Evolutionary conservation across 2,797 vertebrate species (phyloP), one percentile per base, ranked within the genome.

Genomic region (Epinephelus awoara): DNA sequence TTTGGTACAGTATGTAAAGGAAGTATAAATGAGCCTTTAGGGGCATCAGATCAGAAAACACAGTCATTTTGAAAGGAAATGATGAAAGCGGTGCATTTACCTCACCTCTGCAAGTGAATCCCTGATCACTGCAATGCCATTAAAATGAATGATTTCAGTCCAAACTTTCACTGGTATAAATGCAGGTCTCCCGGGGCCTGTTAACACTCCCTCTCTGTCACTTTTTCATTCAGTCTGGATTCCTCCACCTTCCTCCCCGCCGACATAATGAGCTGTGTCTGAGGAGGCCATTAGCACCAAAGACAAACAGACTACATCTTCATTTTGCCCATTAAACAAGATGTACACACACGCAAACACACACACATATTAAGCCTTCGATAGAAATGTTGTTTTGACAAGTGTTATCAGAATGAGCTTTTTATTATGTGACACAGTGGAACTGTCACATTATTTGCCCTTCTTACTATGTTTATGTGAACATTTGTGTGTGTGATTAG

Each of bases 271-370:
- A 86, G 52, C 70, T 58, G 72, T 67, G 66, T 67, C 68, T 76
- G 62, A 82, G 52, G 71, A 77, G 68, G 63, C 67, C 70, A 84
- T 86, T 78, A 84, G 59, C 70, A 71, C 23, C 72, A 74, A 56
- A 78, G 59, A 65, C 68, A 67, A 65, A 77, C 42, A 54, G 29
- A 25, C 59, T 13, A 44, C 73, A 58, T 75, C 47, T 69, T 55
- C 40, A 44, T 74, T 55, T 75, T 21, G 66, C 44, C 57, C 42
- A 54, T 47, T 56, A 51, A 56, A 54, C 49, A 54, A 73, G 52
- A 64, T 11, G 10, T 1, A 40, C 63, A 34, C 58, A 61, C 63
- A 67, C 29, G 40, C 54, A 46, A 47, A 67, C 46, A 54, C 75
- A 64, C 66, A 63, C 50, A 50, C 38, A 47, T 47, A 46, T 15